Percentiles rank a stretch among this genome's conserved stretches.
phyloP scores from a whole-genome alignment of 30 jellyfish, hydroid and myxozoan genomes.

The Aurelia sp. region DNA sequence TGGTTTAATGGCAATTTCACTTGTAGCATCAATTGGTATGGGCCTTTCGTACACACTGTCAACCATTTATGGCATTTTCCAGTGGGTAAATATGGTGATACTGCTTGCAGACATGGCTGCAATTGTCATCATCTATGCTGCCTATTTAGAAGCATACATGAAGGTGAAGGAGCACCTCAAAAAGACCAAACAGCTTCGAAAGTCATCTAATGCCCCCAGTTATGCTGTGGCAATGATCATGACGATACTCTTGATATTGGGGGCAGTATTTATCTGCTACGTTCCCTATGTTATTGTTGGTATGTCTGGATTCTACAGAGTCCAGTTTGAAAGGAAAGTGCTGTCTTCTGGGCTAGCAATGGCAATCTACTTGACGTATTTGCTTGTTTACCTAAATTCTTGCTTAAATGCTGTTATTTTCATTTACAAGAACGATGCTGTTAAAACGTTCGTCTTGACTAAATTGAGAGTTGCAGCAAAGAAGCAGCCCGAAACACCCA shows the following conservation, averaged over 20 bases:
- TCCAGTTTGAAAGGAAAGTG: not conserved
- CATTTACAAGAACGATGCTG: slow-evolving; percentile 52
- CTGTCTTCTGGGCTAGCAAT: slow-evolving; percentile 1
- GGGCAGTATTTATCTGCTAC: slow-evolving; percentile 42
- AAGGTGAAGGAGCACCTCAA: slow-evolving; percentile 24
- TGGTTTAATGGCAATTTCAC: not conserved
- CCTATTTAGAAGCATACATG: slow-evolving; percentile 36
- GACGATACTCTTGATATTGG: slow-evolving; percentile 39
- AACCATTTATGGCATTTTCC: slow-evolving; percentile 27
- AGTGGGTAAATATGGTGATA: slow-evolving; percentile 45
- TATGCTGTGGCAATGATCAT: slow-evolving; percentile 45
- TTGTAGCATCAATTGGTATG: slow-evolving; percentile 17
- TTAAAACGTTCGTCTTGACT: slow-evolving; percentile 12
- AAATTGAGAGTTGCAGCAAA: not conserved
- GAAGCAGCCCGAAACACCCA: slow-evolving; percentile 1
- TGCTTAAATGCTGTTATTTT: slow-evolving; percentile 46
- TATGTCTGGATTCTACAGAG: slow-evolving; percentile 26
- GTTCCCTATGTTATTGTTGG: slow-evolving; percentile 60
- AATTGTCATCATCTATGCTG: slow-evolving; percentile 32
- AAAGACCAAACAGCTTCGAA: slow-evolving; percentile 26
- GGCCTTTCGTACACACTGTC: slow-evolving; percentile 41
- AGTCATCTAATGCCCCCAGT: slow-evolving; percentile 24
- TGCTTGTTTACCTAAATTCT: slow-evolving; percentile 49
- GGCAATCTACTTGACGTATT: slow-evolving; percentile 19
- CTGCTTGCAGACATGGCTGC: slow-evolving; percentile 43